phyloP scores from a whole-genome alignment of 2,888 invertebrate genomes.

The Aleiodes leptofemur region DNA sequence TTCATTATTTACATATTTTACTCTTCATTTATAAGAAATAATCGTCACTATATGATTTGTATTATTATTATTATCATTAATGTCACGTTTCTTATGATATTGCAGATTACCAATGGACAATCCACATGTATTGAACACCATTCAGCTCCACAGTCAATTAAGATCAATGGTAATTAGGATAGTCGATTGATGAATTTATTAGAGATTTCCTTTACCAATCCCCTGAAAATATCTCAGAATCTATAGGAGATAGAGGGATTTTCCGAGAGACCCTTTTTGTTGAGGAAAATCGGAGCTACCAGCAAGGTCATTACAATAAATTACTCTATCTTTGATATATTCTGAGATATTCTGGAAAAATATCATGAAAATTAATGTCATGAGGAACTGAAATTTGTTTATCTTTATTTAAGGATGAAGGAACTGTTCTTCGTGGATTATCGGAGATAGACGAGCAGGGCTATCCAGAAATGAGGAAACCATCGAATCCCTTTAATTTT shows the following conservation, averaged over 20 bases:
- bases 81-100: constrained; percentile 21
- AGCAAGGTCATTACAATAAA: no score
- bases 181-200: constrained; percentile 13
- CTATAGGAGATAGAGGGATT: no score
- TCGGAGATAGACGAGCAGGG: constrained; percentile 60
- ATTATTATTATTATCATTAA: background rate
- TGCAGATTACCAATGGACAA: constrained; percentile 70
- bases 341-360: no score
- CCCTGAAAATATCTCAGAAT: no score
- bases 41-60: background rate
- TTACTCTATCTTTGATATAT: background rate
- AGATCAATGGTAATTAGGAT: constrained; percentile 65
- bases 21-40: constrained; percentile 8
- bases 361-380: no score
- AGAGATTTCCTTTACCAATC: background rate
- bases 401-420: constrained; percentile 65
- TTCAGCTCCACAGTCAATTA: constrained; percentile 69
- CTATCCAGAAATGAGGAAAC: constrained; percentile 49
- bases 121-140: constrained; percentile 69
- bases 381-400: constrained; percentile 7
- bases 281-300: no score
- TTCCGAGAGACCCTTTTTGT: no score
- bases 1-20: constrained; percentile 34
- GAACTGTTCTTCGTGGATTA: constrained; percentile 64
- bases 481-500: constrained; percentile 59